Evolutionary conservation across 2,797 vertebrate species (phyloP), one percentile per base, ranked within the genome.

Genomic region (Perodicticus potto): DNA sequence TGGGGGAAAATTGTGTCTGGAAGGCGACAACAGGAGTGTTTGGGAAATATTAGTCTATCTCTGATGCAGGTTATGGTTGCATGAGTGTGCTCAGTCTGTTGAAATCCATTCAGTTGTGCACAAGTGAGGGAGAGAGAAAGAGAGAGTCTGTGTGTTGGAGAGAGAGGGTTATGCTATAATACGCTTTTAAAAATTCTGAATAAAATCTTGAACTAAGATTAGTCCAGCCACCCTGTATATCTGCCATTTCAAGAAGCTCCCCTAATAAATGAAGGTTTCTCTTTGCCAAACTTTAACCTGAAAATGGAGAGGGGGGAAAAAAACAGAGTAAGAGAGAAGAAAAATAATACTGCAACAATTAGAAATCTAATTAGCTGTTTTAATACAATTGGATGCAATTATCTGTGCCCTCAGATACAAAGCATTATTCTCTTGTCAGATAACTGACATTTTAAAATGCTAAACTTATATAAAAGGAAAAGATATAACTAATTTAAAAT

Each of bases 361-460:
- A 94, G 92, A 96, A 96, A 96, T 96, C 27, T 91, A 94, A 96
- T 96, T 94, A 97, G 55, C 10, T 91, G 53, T 94, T 97, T 92
- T 95, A 97, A 92, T 83, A 95, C 83, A 97, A 80, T 95, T 86
- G 37, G 11, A 20, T 86, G 32, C 77, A 93, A 95, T 97, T 96
- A 89, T 80, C 85, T 96, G 25, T 93, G 55, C 32, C 67, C 22
- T 94, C 12, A 78, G 37, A 85, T 89, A 16, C 22, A 86, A 90
- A 96, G 63, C 32, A 84, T 95, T 89, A 59, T 95, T 96, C 72
- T 96, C 73, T 80, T 96, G 25, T 86, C 55, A 94, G 72, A 85
- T 83, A 94, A 78, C 25, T 89, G 67, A 93, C 27, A 96, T 92
- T 95, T 94, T 73, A 59, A 96, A 96, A 93, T 95, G 40, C 40